Percentiles rank a stretch among this genome's conserved stretches.
Conservation (phyloP, 53 echinoderm and acorn worm species). For the Holothuria scabra region DNA sequence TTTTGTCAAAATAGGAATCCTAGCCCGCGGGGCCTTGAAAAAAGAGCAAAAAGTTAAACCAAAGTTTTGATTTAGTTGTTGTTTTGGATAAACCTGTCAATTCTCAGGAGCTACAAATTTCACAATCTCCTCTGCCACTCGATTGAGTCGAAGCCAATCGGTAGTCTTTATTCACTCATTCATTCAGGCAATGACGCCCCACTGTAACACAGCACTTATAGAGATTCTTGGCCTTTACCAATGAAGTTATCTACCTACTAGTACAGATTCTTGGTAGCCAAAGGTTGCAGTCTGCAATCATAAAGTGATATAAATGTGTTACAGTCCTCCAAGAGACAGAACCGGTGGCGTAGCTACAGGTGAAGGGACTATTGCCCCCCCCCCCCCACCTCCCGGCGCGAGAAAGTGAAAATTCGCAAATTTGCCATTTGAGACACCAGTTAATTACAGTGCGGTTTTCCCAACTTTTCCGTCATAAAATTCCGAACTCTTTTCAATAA, state of each 20-base stretch:
- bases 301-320: too few relatives aligned
- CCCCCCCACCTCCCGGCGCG: too few relatives aligned
- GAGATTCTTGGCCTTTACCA: slow-evolving; percentile 12
- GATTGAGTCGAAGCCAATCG: slow-evolving; percentile 5
- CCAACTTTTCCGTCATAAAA: too few relatives aligned
- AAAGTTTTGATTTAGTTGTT: slow-evolving; percentile 31
- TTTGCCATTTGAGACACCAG: too few relatives aligned
- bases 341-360: too few relatives aligned
- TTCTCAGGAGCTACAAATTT: slow-evolving; percentile 24
- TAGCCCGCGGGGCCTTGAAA: slow-evolving; percentile 7
- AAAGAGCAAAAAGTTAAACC: slow-evolving; percentile 30
- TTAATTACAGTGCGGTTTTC: too few relatives aligned
- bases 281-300: too few relatives aligned
- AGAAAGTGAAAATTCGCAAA: too few relatives aligned
- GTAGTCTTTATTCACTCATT: not conserved
- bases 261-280: too few relatives aligned
- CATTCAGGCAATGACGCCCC: not conserved
- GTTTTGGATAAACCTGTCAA: slow-evolving; percentile 27
- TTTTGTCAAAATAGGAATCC: slow-evolving; percentile 7
- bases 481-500: too few relatives aligned
- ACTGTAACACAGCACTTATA: not conserved
- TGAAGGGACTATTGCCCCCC: too few relatives aligned
- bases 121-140: not conserved
- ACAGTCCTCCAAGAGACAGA: too few relatives aligned
- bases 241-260: not conserved